A percentile compares a stretch with the other conserved stretches of the same genome.
phyloP scores from a whole-genome alignment of 2,888 invertebrate genomes.

The Drosophila testacea region DNA sequence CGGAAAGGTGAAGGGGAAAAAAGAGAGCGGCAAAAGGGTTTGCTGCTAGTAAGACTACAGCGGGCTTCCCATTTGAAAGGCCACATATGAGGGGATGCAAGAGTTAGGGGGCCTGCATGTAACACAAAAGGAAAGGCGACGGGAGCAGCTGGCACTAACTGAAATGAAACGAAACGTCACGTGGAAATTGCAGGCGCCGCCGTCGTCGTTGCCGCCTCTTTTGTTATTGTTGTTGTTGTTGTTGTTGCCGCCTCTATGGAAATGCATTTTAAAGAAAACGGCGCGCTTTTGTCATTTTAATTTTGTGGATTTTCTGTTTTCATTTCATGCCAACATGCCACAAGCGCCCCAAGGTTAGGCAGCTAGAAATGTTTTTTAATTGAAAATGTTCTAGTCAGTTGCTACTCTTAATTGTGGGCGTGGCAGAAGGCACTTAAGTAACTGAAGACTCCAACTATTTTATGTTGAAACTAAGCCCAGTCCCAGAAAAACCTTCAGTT shows the following conservation, averaged over 20 bases:
- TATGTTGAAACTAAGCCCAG: conserved; percentile 13
- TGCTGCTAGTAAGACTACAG: conserved; percentile 15
- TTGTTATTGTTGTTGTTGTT: neutral
- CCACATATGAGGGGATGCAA: conserved; percentile 45
- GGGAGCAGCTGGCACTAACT: conserved; percentile 78
- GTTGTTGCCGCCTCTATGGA: conserved; percentile 52
- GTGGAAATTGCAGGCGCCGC: conserved; percentile 72
- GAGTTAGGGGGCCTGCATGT: conserved; percentile 43
- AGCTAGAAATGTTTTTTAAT: conserved; percentile 69
- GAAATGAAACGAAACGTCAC: conserved; percentile 80
- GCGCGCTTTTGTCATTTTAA: conserved; percentile 80
- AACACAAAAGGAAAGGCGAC: conserved; percentile 64
- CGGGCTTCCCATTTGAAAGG: conserved; percentile 51
- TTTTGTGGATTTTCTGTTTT: conserved; percentile 77
- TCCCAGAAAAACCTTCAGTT: neutral
- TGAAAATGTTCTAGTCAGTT: conserved; percentile 69
- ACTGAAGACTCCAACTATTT: conserved; percentile 41
- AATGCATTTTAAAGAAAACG: conserved; percentile 79
- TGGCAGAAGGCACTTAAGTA: conserved; percentile 59
- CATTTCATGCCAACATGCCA: conserved; percentile 60
- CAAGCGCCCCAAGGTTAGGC: conserved; percentile 61
- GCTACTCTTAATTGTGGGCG: conserved; percentile 50
- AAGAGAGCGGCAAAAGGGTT: conserved; percentile 2
- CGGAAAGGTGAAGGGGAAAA: neutral
- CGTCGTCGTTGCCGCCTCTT: conserved; percentile 14